These are phyloP conservation scores for Heliconius ismenius DNA, from an alignment of 2,888 invertebrate genomes.

Conservation along the genomic window DNA sequence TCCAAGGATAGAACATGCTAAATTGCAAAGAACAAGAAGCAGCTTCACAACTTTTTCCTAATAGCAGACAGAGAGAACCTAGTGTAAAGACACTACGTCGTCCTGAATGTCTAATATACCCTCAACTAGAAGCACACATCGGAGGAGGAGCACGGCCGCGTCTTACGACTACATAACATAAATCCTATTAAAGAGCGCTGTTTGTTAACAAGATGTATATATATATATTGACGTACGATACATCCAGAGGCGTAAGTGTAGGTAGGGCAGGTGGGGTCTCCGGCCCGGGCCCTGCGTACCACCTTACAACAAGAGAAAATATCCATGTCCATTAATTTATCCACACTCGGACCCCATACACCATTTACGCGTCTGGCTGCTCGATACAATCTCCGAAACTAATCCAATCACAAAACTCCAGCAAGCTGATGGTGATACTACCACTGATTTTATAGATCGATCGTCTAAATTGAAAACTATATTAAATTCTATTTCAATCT, in stretches of 20 bases:
- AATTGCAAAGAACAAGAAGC: not conserved
- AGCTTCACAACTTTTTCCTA: too few relatives aligned
- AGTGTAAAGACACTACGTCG: too few relatives aligned
- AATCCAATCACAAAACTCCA: slow-evolving; percentile 40
- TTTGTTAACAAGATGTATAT: slow-evolving; percentile 61
- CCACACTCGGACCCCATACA: slow-evolving; percentile 72
- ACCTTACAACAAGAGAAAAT: slow-evolving; percentile 81
- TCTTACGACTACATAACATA: slow-evolving; percentile 27
- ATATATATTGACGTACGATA: slow-evolving; percentile 76
- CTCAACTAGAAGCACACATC: slow-evolving; percentile 8
- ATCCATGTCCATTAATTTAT: slow-evolving; percentile 71
- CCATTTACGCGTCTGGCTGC: slow-evolving; percentile 80
- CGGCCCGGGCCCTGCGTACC: slow-evolving; percentile 81
- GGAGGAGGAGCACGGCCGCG: not conserved
- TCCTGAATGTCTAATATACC: not conserved
- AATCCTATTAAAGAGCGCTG: slow-evolving; percentile 51
- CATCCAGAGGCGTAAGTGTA: slow-evolving; percentile 83
- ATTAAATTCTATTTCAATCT: slow-evolving; percentile 31
- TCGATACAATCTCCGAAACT: slow-evolving; percentile 49
- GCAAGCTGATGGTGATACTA: slow-evolving; percentile 32
- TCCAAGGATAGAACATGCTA: not conserved
- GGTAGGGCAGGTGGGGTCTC: slow-evolving; percentile 81
- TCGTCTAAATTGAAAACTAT: not conserved
- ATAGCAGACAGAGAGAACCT: too few relatives aligned
- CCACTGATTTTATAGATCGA: slow-evolving; percentile 44